Conservation (phyloP, 1,140 invertebrate genomes). For the Platyura marginata region DNA sequence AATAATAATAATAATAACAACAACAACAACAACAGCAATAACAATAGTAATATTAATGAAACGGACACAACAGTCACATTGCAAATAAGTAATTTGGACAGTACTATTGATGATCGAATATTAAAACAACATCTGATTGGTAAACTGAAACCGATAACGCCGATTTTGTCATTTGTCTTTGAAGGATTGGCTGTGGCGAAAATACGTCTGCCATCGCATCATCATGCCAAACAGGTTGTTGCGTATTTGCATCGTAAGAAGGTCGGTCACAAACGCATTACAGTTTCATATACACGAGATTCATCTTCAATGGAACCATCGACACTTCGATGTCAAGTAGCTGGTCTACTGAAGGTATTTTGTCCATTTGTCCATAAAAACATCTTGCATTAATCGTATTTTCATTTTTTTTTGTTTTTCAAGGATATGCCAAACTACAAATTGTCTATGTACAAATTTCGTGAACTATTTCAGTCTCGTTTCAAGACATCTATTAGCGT, state of each 20-base stretch:
- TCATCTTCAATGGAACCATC: conserved; percentile 39
- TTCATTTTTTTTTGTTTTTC: conserved; percentile 7
- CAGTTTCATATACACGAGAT: conserved; percentile 52
- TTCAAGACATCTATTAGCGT: conserved; percentile 61
- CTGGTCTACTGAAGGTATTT: conserved; percentile 35
- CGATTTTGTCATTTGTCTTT: conserved; percentile 18
- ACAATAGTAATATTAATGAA: no score
- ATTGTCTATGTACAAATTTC: conserved; percentile 68
- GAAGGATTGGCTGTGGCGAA: conserved; percentile 20
- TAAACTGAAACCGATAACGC: conserved; percentile 21
- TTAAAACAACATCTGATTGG: conserved; percentile 16
- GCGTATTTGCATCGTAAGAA: conserved; percentile 66
- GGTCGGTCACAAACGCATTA: conserved; percentile 63
- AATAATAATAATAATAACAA: no score
- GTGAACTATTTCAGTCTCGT: conserved; percentile 66
- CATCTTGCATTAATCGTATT: conserved; percentile 6
- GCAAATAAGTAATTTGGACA: conserved; percentile 23
- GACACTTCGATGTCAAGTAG: conserved; percentile 41
- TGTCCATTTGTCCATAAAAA: conserved; percentile 1
- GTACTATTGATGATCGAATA: conserved; percentile 17
- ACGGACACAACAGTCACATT: conserved; percentile 17
- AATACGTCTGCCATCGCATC: conserved; percentile 14
- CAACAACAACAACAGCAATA: no score
- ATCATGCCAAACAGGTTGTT: conserved; percentile 56
- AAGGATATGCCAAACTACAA: conserved; percentile 54